Conservation (phyloP, 1,140 invertebrate species). For the Drosophila bocki region DNA sequence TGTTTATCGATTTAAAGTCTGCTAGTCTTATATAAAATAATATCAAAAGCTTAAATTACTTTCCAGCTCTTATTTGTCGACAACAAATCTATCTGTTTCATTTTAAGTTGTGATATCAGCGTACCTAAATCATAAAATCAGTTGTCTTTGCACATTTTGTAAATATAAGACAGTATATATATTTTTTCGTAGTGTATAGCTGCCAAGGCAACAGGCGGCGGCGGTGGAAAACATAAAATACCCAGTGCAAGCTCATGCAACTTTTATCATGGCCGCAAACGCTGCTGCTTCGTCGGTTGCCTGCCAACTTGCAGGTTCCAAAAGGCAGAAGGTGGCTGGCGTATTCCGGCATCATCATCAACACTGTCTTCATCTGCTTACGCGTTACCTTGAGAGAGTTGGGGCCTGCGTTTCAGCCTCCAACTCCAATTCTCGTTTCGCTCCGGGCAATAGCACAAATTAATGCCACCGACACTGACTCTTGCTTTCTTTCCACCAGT, state of each 20-base stretch:
- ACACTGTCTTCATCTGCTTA: slow-evolving; percentile 48
- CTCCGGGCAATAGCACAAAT: slow-evolving; percentile 75
- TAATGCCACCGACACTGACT: slow-evolving; percentile 74
- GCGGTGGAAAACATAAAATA: slow-evolving; percentile 66
- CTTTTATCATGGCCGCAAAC: slow-evolving; percentile 81
- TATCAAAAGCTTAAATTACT: neutral
- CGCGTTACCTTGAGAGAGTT: slow-evolving; percentile 41
- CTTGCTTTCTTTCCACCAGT: slow-evolving; percentile 46
- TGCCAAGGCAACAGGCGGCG: slow-evolving; percentile 33
- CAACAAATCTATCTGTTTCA: neutral
- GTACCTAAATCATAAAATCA: too few relatives aligned
- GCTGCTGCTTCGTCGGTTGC: slow-evolving; percentile 25
- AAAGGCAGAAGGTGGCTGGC: neutral
- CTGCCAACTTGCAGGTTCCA: slow-evolving; percentile 14
- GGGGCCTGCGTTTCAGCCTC: neutral
- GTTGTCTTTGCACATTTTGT: too few relatives aligned
- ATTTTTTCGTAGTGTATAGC: slow-evolving; percentile 5
- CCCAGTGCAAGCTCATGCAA: slow-evolving; percentile 82
- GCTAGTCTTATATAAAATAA: neutral
- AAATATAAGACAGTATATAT: too few relatives aligned
- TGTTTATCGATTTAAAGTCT: too few relatives aligned
- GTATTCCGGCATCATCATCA: slow-evolving; percentile 30
- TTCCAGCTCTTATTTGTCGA: neutral
- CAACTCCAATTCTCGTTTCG: slow-evolving; percentile 7
- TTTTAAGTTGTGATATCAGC: neutral